Evolutionary conservation across 2,797 vertebrate species (phyloP).

Genomic region (Phalloptychus januarius): DNA sequence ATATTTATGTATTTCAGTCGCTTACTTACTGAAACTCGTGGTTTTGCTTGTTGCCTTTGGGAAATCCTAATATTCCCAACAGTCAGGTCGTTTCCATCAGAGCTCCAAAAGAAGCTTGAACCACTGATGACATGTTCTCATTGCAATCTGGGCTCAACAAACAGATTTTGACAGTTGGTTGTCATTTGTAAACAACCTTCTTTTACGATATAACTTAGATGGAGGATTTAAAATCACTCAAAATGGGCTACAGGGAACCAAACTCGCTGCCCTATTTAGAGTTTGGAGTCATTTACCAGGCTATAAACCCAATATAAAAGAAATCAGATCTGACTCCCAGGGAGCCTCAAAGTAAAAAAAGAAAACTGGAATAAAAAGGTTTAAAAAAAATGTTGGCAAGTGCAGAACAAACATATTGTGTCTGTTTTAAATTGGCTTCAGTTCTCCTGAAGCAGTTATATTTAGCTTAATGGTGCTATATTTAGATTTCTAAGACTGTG

Average conservation of each 20-base stretch:
- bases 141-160: conserved; percentile 24
- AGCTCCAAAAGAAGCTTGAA: conserved; percentile 23
- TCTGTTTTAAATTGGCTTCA: neutral
- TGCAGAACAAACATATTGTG: conserved; percentile 5
- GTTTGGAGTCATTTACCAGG: neutral
- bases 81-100: conserved; percentile 21
- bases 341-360: neutral
- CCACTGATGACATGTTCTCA: conserved; percentile 21
- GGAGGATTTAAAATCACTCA: conserved; percentile 8
- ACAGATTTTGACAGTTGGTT: conserved; percentile 29
- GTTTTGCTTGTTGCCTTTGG: conserved; percentile 14
- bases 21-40: conserved; percentile 6
- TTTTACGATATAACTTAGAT: conserved; percentile 5
- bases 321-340: neutral
- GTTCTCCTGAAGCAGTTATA: conserved; percentile 10
- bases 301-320: too few relatives aligned
- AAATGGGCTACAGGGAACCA: conserved; percentile 9
- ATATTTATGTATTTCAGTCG: conserved; percentile 11
- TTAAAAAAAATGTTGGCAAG: neutral
- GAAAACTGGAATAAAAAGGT: conserved; percentile 1
- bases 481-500: conserved; percentile 6
- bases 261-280: conserved; percentile 8
- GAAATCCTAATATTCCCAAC: conserved; percentile 30
- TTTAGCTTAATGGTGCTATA: conserved; percentile 18
- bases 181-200: conserved; percentile 31